A percentile compares a stretch with the other conserved stretches of the same genome.
phyloP scores from a whole-genome alignment of 2,888 invertebrate genomes.

The Automeris io region DNA sequence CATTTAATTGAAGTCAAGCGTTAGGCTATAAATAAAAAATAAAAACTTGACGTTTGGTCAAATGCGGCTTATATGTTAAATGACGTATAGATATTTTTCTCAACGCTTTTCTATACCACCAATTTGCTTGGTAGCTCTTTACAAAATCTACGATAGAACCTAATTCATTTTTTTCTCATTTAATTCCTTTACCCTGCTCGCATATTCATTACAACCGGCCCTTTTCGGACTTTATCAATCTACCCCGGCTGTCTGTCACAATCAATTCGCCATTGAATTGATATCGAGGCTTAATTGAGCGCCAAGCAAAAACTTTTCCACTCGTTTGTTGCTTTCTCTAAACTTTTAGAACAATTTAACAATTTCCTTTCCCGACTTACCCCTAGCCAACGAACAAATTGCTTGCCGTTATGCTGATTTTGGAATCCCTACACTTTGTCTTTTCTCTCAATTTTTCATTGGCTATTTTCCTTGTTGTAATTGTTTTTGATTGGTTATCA shows the following conservation, averaged over 20 bases:
- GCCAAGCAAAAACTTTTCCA: not conserved
- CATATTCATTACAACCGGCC: slow-evolving; percentile 32
- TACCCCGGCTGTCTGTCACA: slow-evolving; percentile 34
- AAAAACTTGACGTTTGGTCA: no score
- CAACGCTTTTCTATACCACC: no score
- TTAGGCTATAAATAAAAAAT: no score
- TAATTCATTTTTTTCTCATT: not conserved
- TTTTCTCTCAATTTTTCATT: no score
- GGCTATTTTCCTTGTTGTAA: no score
- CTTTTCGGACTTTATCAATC: no score
- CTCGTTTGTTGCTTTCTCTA: not conserved
- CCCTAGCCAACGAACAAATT: not conserved
- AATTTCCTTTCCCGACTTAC: not conserved
- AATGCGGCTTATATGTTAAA: no score
- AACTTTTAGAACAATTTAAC: not conserved
- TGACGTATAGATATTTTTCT: no score
- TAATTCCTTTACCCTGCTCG: slow-evolving; percentile 22
- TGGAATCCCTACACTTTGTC: not conserved
- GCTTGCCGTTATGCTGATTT: not conserved
- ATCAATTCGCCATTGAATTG: slow-evolving; percentile 37
- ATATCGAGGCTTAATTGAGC: slow-evolving; percentile 4
- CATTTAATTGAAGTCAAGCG: no score
- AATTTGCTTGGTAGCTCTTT: no score
- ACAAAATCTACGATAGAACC: no score
- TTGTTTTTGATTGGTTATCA: no score